Evolutionary conservation across 2,888 invertebrate genomes (phyloP).

Genomic region (Melieria crassipennis): DNA sequence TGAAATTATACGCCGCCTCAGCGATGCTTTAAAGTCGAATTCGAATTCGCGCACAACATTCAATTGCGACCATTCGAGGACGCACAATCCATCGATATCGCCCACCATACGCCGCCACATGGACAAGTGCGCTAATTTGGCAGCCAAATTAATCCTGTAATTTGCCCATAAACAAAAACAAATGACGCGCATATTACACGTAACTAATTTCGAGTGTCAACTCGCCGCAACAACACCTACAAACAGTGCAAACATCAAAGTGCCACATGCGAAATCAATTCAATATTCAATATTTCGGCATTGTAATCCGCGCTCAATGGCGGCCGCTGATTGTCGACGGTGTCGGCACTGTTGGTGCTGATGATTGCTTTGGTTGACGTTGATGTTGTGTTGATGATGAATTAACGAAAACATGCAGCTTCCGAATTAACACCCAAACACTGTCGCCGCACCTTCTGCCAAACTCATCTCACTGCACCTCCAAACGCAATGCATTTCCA

Average conservation of each 20-base stretch:
- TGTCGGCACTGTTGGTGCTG: too few species aligned
- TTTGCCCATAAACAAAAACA: slow-evolving; percentile 29
- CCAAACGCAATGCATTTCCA: too few species aligned
- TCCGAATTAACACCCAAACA: too few species aligned
- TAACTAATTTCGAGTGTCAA: slow-evolving; percentile 16
- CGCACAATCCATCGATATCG: too few species aligned
- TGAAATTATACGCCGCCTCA: too few species aligned
- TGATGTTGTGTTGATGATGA: slow-evolving; percentile 36
- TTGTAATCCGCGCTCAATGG: slow-evolving; percentile 20
- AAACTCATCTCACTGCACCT: too few species aligned
- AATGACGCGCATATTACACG: slow-evolving; percentile 20
- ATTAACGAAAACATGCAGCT: slow-evolving; percentile 17
- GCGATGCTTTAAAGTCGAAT: too few species aligned
- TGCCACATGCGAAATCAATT: slow-evolving; percentile 20
- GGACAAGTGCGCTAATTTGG: slow-evolving; percentile 27
- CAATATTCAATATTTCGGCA: slow-evolving; percentile 29
- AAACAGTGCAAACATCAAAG: slow-evolving; percentile 8
- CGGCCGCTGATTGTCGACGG: not conserved
- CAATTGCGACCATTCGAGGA: too few species aligned
- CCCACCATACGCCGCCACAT: too few species aligned
- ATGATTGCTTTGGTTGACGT: not conserved
- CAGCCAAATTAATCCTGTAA: slow-evolving; percentile 29
- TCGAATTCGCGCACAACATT: too few species aligned
- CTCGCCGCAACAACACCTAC: too few species aligned
- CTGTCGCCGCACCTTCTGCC: too few species aligned